phyloP scores from a whole-genome alignment of 1,140 invertebrate genomes.

The Cydia amplana region DNA sequence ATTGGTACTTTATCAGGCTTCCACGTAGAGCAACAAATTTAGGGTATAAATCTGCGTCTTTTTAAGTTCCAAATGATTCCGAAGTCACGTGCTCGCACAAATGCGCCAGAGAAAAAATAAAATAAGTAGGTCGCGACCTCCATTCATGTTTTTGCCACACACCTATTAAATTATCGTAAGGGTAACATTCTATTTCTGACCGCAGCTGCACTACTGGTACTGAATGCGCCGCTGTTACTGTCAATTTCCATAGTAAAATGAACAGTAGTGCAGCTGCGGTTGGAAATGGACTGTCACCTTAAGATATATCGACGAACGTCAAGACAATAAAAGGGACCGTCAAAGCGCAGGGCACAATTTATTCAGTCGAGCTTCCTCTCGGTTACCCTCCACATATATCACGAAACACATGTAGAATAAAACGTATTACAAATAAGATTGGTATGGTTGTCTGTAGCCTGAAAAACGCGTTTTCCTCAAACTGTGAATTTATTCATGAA shows the following conservation, averaged over 20 bases:
- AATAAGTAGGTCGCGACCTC: constrained; percentile 9
- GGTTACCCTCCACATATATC: constrained; percentile 27
- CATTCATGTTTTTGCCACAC: neutral
- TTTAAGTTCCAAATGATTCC: neutral
- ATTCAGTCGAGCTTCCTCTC: neutral
- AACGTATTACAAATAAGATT: constrained; percentile 32
- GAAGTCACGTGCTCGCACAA: neutral
- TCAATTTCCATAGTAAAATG: too few species aligned
- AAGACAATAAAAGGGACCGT: constrained; percentile 20
- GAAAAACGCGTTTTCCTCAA: constrained; percentile 30
- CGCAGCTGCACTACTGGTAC: too few species aligned
- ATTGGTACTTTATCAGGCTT: too few species aligned
- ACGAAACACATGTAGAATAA: constrained; percentile 32
- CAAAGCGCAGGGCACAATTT: constrained; percentile 7
- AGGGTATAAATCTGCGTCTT: neutral
- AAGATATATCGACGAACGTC: constrained; percentile 17
- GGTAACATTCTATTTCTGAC: too few species aligned
- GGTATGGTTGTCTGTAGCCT: constrained; percentile 19
- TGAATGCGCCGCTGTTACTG: too few species aligned
- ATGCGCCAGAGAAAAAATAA: neutral
- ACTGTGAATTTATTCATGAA: constrained; percentile 32
- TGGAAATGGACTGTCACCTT: too few species aligned
- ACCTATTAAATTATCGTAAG: constrained; percentile 27
- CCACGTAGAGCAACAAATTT: neutral
- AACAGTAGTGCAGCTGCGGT: too few species aligned